Evolutionary conservation across 2,113 vertebrate species (phyloP).

Genomic region (Brachirus orientalis): DNA sequence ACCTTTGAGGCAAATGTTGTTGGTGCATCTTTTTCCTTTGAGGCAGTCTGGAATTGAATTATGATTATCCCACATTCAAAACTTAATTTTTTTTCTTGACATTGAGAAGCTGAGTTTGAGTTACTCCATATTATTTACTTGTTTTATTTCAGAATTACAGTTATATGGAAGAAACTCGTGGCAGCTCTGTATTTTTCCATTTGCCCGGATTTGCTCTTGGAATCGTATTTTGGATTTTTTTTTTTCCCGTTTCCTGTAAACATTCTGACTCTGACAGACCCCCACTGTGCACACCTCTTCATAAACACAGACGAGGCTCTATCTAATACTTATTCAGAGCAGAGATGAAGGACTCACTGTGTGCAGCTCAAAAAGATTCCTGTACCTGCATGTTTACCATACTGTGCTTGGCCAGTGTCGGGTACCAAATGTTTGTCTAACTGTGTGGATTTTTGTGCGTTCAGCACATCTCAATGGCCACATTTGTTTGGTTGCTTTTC

Average conservation of each 20-base stretch:
- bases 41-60: constrained; percentile 37
- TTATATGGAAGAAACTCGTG: constrained; percentile 14
- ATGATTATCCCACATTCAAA: constrained; percentile 33
- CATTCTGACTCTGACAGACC: constrained; percentile 52
- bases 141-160: constrained; percentile 33
- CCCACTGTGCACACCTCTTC: constrained; percentile 46
- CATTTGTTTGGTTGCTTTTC: constrained; percentile 48
- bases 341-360: constrained; percentile 71
- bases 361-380: constrained; percentile 63
- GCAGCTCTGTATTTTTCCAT: constrained; percentile 51
- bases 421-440: constrained; percentile 52
- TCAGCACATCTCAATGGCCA: constrained; percentile 55
- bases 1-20: too few species aligned
- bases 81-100: constrained; percentile 30
- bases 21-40: too few species aligned
- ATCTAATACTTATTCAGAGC: constrained; percentile 45
- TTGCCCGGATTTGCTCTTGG: constrained; percentile 44
- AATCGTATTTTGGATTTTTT: constrained; percentile 43
- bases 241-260: constrained; percentile 65
- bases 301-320: constrained; percentile 50
- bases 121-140: constrained; percentile 12
- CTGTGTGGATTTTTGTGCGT: constrained; percentile 35
- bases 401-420: constrained; percentile 3
- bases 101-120: constrained; percentile 18
- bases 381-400: constrained; percentile 50